A percentile compares a stretch with the other conserved stretches of the same genome.
These are phyloP conservation scores for Thaumetopoea pityocampa DNA, from an alignment of 1,140 invertebrate genomes.

Conservation along the genomic window DNA sequence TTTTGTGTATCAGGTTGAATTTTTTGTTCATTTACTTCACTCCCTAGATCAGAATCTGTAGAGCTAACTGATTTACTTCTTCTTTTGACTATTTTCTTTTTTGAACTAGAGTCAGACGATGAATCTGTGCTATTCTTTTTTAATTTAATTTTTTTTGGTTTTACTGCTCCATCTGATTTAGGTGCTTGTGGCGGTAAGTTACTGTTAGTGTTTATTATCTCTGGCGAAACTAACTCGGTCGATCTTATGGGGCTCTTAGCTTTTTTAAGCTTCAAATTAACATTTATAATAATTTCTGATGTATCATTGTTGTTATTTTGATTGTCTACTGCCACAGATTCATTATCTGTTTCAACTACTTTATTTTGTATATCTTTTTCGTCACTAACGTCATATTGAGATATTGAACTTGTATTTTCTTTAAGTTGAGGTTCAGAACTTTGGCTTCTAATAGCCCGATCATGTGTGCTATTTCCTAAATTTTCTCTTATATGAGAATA, in stretches of 20 bases:
- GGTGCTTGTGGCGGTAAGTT: slow-evolving; percentile 79
- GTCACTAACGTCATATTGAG: slow-evolving; percentile 28
- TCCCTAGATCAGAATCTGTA: slow-evolving; percentile 70
- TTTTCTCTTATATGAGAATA: slow-evolving; percentile 52
- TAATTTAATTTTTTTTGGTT: slow-evolving; percentile 65
- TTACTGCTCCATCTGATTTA: slow-evolving; percentile 68
- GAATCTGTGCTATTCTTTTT: slow-evolving; percentile 60
- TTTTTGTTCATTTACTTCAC: slow-evolving; percentile 42
- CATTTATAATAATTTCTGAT: slow-evolving; percentile 60
- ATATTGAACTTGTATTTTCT: slow-evolving; percentile 34
- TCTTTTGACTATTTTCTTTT: slow-evolving; percentile 62
- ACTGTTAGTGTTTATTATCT: slow-evolving; percentile 59
- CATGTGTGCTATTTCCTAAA: slow-evolving; percentile 34
- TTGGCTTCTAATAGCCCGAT: slow-evolving; percentile 51
- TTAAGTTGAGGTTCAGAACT: slow-evolving; percentile 49
- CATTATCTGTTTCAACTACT: slow-evolving; percentile 27
- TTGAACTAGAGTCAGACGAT: slow-evolving; percentile 60
- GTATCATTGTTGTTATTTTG: slow-evolving; percentile 44
- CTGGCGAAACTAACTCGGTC: slow-evolving; percentile 49
- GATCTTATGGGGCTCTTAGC: slow-evolving; percentile 39
- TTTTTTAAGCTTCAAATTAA: slow-evolving; percentile 61
- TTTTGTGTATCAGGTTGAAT: slow-evolving; percentile 32
- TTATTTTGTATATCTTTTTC: slow-evolving; percentile 22
- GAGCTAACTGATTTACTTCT: slow-evolving; percentile 76
- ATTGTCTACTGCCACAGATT: slow-evolving; percentile 31